Evolutionary conservation across 2,797 vertebrate species (phyloP).

Genomic region (Cheirogaleus major): DNA sequence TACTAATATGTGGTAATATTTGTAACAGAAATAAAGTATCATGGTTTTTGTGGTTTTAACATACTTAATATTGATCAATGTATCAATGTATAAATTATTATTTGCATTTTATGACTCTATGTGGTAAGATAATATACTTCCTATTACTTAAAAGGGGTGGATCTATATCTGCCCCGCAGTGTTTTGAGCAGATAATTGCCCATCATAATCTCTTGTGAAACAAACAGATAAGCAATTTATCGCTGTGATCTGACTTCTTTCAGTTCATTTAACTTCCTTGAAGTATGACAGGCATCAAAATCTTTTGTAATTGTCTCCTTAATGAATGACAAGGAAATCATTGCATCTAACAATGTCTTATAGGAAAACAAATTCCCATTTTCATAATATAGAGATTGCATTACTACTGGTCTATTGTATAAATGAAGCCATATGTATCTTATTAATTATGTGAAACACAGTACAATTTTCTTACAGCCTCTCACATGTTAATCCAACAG

Average conservation of each 20-base stretch:
- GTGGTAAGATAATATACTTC: slow-evolving; percentile 60
- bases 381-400: slow-evolving; percentile 17
- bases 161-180: slow-evolving; percentile 2
- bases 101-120: not conserved
- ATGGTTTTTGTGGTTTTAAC: not conserved
- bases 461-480: slow-evolving; percentile 52
- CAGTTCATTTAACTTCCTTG: slow-evolving; percentile 71
- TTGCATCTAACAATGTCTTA: slow-evolving; percentile 69
- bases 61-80: not conserved
- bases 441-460: slow-evolving; percentile 35
- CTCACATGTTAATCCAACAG: slow-evolving; percentile 41
- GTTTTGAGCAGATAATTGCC: slow-evolving; percentile 76
- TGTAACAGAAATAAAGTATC: slow-evolving; percentile 43
- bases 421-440: not conserved
- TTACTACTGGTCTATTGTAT: not conserved
- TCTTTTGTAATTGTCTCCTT: slow-evolving; percentile 67
- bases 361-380: slow-evolving; percentile 61
- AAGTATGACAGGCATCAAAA: slow-evolving; percentile 78
- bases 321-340: slow-evolving; percentile 77
- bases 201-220: slow-evolving; percentile 76
- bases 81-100: slow-evolving; percentile 29
- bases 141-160: slow-evolving; percentile 1
- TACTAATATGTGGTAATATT: not conserved
- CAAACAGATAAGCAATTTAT: slow-evolving; percentile 81
- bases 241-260: slow-evolving; percentile 76